Conservation (phyloP, 2,113 vertebrate genomes). For the Entosphenus tridentatus region DNA sequence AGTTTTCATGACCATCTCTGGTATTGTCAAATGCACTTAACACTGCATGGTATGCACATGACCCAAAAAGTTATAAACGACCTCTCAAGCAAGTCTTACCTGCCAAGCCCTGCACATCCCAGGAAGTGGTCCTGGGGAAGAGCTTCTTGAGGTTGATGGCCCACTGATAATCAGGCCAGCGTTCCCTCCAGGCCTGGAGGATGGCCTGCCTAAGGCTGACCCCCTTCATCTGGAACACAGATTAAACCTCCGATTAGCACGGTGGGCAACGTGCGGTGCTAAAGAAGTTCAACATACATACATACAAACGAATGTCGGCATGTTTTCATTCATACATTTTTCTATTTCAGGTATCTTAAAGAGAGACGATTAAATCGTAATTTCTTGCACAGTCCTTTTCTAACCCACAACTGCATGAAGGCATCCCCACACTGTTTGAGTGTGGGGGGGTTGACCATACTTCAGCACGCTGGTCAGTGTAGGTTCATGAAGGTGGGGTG, state of each 20-base stretch:
- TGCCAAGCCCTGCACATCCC: conserved; percentile 86
- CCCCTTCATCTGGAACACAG: conserved; percentile 43
- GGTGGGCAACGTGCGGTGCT: background rate
- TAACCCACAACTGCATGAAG: background rate
- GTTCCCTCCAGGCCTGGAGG: conserved; percentile 85
- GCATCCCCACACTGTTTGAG: too few species aligned
- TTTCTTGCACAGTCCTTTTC: conserved; percentile 5
- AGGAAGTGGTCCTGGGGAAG: conserved; percentile 73
- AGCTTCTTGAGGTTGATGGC: conserved; percentile 89
- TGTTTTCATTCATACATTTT: background rate
- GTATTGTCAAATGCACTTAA: too few species aligned
- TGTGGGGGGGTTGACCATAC: too few species aligned
- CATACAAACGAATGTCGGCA: background rate
- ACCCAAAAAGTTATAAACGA: too few species aligned
- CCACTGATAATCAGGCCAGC: conserved; percentile 92
- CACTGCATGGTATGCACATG: too few species aligned
- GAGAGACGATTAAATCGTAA: background rate
- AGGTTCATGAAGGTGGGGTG: too few species aligned
- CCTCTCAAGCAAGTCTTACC: conserved; percentile 21
- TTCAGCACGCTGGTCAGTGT: too few species aligned
- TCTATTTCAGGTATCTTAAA: background rate
- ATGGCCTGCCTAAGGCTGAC: conserved; percentile 90
- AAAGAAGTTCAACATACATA: background rate
- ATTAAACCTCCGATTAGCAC: background rate
- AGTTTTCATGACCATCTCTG: background rate